Evolutionary conservation across 2,113 vertebrate genomes (phyloP), one percentile per base, ranked within the genome.

Genomic region (Sceloporus tristichus): DNA sequence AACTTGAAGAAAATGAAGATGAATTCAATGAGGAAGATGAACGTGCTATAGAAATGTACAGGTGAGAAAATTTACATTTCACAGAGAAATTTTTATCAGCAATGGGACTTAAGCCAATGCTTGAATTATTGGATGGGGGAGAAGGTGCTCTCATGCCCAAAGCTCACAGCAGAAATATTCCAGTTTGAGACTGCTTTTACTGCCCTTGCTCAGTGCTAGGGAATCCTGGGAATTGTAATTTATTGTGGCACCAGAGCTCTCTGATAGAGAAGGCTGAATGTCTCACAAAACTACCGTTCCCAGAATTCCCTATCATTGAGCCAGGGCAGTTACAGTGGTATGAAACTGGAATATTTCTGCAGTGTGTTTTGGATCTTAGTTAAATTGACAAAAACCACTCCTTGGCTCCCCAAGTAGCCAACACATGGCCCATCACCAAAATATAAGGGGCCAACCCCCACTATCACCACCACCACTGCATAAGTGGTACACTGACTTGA

Each of bases 21-120:
- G 99, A 99, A 88, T 99, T 99, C 86, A 97, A 95, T 91, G 99
- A 99, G 79, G 99, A 99, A 10, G 99, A 99, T 56, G 98, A 99
- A 87, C 96, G 94, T 40, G 99, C 98, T 79, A 97, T 99, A 21
- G 98, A 99, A 96, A 97, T 98, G 97, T 99, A 99, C 97, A 98
- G 98, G 99, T 99, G 75, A 95, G 97, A 94, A 42, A 77, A 78
- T 5, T 68, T 59, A 71, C 56, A 7, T 76, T 53, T 21, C 40
- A 76, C 42, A 65, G 56, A 77, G 42, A 23, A 76, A 56, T 23
- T 65, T 77, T 19, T 21, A 48, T 40, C 29, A 40, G 14, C 18
- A 82, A 23, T 48, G 40, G 81, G 16, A 9, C 2, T 23, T 70
- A 53, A 29, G 4, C 11, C 3, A 66, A 23, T 82, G 62, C 38